These are phyloP conservation scores for Allolobophora icterica DNA, from an alignment of 2,888 invertebrate genomes.

Conservation along the genomic window DNA sequence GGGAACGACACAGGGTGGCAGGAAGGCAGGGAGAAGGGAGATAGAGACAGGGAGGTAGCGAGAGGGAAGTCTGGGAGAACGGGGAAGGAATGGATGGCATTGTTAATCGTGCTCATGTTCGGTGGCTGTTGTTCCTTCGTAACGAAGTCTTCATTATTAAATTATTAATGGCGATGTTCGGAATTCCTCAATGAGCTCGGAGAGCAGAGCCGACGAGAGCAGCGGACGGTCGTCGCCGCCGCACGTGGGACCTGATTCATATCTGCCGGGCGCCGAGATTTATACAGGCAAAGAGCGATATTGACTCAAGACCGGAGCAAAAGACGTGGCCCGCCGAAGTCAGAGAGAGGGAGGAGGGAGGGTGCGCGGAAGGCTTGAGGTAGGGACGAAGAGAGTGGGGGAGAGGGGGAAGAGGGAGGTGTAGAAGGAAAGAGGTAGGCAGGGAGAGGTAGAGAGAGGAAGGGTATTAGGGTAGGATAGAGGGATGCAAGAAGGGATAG, in stretches of 20 bases:
- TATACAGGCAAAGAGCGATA: neutral
- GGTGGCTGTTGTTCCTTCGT: neutral
- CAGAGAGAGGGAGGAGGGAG: neutral
- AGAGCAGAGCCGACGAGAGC: neutral
- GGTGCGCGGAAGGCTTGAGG: too few species aligned
- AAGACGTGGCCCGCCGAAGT: neutral
- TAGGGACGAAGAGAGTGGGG: neutral
- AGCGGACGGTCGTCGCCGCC: neutral
- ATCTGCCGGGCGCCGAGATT: neutral
- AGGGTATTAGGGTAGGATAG: too few species aligned
- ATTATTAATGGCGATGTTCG: conserved; percentile 17
- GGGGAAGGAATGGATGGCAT: neutral
- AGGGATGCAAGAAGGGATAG: too few species aligned
- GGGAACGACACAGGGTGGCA: neutral
- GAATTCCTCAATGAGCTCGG: conserved; percentile 1
- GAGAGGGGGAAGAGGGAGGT: neutral
- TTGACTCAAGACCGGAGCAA: conserved; percentile 10
- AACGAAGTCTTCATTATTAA: conserved; percentile 23
- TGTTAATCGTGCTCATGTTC: neutral
- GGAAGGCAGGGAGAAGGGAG: neutral
- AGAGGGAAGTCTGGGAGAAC: neutral
- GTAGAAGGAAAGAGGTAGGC: too few species aligned
- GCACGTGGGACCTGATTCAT: neutral
- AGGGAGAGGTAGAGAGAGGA: too few species aligned
- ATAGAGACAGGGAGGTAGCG: neutral